A percentile compares a stretch with the other conserved stretches of the same genome.
Evolutionary conservation across 2,888 invertebrate species (phyloP).

Genomic region (Sipha maydis): DNA sequence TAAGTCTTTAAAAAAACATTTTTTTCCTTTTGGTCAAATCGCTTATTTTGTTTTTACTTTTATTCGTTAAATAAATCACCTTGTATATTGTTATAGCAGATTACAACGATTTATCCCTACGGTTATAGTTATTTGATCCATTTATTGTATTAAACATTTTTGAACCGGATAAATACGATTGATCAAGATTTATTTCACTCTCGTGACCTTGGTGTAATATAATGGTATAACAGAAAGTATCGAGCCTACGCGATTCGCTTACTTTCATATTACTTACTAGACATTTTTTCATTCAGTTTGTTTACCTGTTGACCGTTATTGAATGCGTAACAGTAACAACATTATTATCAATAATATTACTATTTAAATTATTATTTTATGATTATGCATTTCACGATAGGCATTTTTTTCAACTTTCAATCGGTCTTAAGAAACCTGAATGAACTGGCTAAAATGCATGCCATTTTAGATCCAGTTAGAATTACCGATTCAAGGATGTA

Average conservation of each 20-base stretch:
- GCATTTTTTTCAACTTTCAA: not conserved
- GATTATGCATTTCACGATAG: not conserved
- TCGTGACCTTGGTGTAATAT: not conserved
- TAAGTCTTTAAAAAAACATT: too few species aligned
- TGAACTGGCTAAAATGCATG: not conserved
- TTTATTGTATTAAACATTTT: conserved; percentile 8
- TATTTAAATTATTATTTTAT: not conserved
- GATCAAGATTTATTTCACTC: not conserved
- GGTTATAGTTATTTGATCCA: not conserved
- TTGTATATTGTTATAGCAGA: too few species aligned
- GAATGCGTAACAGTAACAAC: not conserved
- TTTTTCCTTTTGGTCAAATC: too few species aligned
- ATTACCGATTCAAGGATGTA: not conserved
- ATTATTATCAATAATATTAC: too few species aligned
- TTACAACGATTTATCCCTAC: too few species aligned
- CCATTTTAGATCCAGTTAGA: conserved; percentile 1
- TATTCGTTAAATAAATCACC: too few species aligned
- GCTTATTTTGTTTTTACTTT: too few species aligned
- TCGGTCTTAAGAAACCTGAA: not conserved
- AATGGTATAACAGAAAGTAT: not conserved
- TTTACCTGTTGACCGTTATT: not conserved
- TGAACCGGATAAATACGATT: not conserved
- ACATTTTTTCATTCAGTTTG: not conserved
- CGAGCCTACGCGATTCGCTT: not conserved
- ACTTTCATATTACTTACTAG: conserved; percentile 17